These are phyloP conservation scores for Scaptomyza montana DNA, from an alignment of 1,140 invertebrate species.

Conservation along the genomic window DNA sequence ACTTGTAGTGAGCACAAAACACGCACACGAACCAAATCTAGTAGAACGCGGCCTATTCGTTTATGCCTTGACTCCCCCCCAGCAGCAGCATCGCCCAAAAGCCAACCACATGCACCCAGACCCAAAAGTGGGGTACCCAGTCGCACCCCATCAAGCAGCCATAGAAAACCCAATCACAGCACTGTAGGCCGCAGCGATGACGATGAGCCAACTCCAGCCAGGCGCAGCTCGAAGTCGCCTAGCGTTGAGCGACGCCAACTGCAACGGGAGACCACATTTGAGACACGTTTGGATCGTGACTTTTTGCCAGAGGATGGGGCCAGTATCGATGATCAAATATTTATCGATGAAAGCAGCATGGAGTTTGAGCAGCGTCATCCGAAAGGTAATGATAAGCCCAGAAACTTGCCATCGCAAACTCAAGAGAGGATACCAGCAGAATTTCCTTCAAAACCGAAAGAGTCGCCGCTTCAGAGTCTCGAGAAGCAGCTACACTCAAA, in stretches of 20 bases:
- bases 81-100: constrained; percentile 39
- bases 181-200: constrained; percentile 29
- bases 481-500: constrained; percentile 17
- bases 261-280: constrained; percentile 66
- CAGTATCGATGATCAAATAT: constrained; percentile 55
- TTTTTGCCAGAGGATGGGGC: constrained; percentile 44
- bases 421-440: constrained; percentile 9
- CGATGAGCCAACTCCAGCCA: constrained; percentile 25
- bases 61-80: constrained; percentile 46
- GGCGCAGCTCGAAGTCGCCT: constrained; percentile 60
- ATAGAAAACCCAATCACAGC: constrained; percentile 36
- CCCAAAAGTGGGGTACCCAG: constrained; percentile 20
- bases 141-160: constrained; percentile 38
- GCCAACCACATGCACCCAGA: constrained; percentile 39
- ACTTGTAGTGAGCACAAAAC: constrained; percentile 1
- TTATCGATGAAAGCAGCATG: constrained; percentile 48
- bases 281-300: constrained; percentile 41
- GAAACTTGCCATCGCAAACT: neutral
- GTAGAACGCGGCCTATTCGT: constrained; percentile 16
- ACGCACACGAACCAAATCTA: constrained; percentile 9
- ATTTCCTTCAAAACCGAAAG: constrained; percentile 13
- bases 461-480: constrained; percentile 9
- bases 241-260: constrained; percentile 55
- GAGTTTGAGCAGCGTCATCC: constrained; percentile 9
- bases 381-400: constrained; percentile 34